Evolutionary conservation across 2,113 vertebrate genomes (phyloP), one percentile per base, ranked within the genome.

Genomic region (Microcebus griseorufus): DNA sequence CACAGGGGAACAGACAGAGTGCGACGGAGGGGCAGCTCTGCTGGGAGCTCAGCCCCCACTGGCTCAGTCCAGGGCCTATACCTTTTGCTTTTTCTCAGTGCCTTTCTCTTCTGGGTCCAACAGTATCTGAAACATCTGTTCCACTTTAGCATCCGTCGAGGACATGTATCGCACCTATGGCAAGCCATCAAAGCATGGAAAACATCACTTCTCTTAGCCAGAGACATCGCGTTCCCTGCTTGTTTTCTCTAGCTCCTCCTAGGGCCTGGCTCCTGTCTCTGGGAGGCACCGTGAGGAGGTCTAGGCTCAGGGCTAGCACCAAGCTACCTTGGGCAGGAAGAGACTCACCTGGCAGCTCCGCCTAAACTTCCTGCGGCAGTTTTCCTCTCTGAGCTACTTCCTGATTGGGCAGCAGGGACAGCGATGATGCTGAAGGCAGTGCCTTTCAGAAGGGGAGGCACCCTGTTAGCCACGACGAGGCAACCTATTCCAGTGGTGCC

Each of bases 81-180:
- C 99, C 99, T 99, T 99, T 90, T 99, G 99, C 95, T 99, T 99
- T 95, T 99, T 99, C 97, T 99, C 99, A 0, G 95, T 98, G 64
- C 99, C 99, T n/a, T 99, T 99, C 82, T 99, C 99, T 73, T 99
- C 98, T 1, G 98, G 95, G 95, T 99, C 99, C 96, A 99, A 42
- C 17, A 99, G 98, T 91, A 99, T 99, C 84, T 99, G 98, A 94
- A 99, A 99, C 99, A 99, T 99, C 97, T 99, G 99, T 70, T 99
- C 99, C 64, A 99, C 99, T 62, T 99, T 99, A 0, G 99, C 99
- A 93, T 99, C 99, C 0, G 99, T 99, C 16, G 99, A 99, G 76
- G 99, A 99, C 95, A 99, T 98, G 87, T 99, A 98, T 17, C 94
- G 98, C 34, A 99, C 99, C 99, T 99, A 93, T 2, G 83, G 84